Evolutionary conservation across 2,113 vertebrate genomes (phyloP).

Genomic region (Gopherus flavomarginatus): DNA sequence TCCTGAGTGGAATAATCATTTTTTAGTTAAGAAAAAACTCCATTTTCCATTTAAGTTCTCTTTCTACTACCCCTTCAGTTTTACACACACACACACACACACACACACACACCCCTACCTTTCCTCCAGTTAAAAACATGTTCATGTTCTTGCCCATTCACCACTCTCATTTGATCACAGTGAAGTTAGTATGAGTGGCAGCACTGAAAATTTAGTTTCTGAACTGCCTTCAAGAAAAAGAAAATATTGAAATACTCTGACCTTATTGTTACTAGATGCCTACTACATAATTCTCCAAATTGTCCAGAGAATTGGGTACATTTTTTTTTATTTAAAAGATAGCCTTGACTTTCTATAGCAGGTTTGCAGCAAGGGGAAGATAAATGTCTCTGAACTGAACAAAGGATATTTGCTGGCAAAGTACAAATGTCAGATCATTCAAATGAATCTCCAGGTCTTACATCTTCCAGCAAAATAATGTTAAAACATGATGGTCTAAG

Average conservation of each 20-base stretch:
- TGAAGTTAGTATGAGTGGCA: not conserved
- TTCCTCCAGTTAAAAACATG: not conserved
- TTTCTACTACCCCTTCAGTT: not conserved
- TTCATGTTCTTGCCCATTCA: not conserved
- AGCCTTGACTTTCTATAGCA: not conserved
- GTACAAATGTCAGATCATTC: conserved; percentile 46
- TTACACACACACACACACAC: not conserved
- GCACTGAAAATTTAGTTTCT: not conserved
- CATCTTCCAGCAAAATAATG: conserved; percentile 35
- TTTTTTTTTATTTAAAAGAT: conserved; percentile 28
- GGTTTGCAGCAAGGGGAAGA: not conserved
- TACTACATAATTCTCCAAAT: conserved; percentile 36
- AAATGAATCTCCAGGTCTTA: conserved; percentile 44
- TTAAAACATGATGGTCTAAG: conserved; percentile 54
- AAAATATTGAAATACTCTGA: conserved; percentile 33
- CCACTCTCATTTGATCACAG: not conserved
- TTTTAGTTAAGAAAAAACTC: not conserved
- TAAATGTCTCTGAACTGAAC: not conserved
- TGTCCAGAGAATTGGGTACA: conserved; percentile 5
- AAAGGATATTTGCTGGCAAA: conserved; percentile 14
- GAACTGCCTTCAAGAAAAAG: conserved; percentile 26
- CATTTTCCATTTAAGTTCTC: not conserved
- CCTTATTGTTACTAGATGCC: not conserved
- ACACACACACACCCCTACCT: fast-evolving
- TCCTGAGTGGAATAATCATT: not conserved